A percentile compares a stretch with the other conserved stretches of the same genome.
phyloP scores from a whole-genome alignment of 2,888 invertebrate species.

The Clivina fossor region DNA sequence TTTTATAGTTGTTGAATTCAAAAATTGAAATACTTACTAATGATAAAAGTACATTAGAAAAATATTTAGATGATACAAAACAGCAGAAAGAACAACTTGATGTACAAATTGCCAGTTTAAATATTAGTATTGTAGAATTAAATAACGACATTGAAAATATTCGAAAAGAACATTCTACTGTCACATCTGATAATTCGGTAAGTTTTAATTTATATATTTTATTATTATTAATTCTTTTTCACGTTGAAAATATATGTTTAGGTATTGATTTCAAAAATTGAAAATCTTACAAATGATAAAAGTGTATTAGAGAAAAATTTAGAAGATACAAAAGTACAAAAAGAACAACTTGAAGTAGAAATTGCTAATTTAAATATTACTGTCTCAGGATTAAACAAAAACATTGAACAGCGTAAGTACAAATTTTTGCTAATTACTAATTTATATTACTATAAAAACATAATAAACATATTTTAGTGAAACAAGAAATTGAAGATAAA shows the following conservation, averaged over 20 bases:
- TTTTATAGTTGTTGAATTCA: conserved; percentile 62
- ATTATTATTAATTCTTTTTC: conserved; percentile 11
- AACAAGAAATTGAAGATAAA: conserved; percentile 36
- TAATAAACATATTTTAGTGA: neutral
- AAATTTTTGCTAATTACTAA: no score
- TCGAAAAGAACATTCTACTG: conserved; percentile 50
- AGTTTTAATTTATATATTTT: conserved; percentile 12
- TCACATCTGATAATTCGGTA: conserved; percentile 51
- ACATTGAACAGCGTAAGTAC: conserved; percentile 56
- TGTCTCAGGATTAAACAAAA: conserved; percentile 52
- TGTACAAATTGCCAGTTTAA: conserved; percentile 58
- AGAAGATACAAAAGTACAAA: conserved; percentile 56
- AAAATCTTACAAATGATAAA: conserved; percentile 64
- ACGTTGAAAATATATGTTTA: no score
- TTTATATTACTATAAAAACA: no score
- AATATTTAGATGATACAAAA: conserved; percentile 65
- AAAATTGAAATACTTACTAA: conserved; percentile 64
- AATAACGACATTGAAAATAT: conserved; percentile 49
- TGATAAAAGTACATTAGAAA: conserved; percentile 66
- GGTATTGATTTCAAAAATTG: conserved; percentile 65
- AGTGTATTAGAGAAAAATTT: conserved; percentile 52
- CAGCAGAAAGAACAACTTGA: conserved; percentile 69
- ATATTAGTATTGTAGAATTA: conserved; percentile 54
- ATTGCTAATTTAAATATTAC: conserved; percentile 58
- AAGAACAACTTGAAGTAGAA: conserved; percentile 65